phyloP scores from a whole-genome alignment of 2,797 vertebrate species.

The Chelon labrosus region DNA sequence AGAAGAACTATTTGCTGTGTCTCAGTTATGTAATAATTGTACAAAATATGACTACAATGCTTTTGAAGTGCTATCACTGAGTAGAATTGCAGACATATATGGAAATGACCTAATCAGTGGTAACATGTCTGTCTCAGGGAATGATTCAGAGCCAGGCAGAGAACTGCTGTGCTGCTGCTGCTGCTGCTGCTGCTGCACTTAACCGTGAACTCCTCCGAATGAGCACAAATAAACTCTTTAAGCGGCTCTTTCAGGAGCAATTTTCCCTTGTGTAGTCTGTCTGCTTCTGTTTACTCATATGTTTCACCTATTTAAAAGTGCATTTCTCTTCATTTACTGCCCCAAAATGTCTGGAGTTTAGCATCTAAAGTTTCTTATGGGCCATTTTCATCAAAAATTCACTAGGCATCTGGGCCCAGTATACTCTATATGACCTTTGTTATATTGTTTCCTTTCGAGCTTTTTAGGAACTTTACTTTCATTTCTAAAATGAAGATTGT shows the following conservation, averaged over 20 bases:
- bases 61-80: constrained; percentile 33
- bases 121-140: constrained; percentile 45
- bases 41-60: constrained; percentile 28
- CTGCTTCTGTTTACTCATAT: neutral
- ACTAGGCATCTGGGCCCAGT: neutral
- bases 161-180: constrained; percentile 24
- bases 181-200: neutral
- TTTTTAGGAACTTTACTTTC: neutral
- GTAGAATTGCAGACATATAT: constrained; percentile 36
- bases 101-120: constrained; percentile 43
- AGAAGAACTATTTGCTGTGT: constrained; percentile 30
- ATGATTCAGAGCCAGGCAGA: constrained; percentile 28
- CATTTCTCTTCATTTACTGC: constrained; percentile 16
- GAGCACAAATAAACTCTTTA: neutral
- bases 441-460: no score
- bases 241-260: constrained; percentile 5
- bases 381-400: constrained; percentile 3
- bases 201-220: neutral
- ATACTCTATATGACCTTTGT: neutral
- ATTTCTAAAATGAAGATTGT: neutral
- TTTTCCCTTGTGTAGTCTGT: constrained; percentile 1
- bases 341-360: neutral
- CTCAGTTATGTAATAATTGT: constrained; percentile 49
- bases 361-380: neutral
- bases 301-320: neutral